Percentiles rank a stretch among this genome's conserved stretches.
Evolutionary conservation across 2,888 invertebrate species (phyloP).

Genomic region (Mimumesa dahlbomi): DNA sequence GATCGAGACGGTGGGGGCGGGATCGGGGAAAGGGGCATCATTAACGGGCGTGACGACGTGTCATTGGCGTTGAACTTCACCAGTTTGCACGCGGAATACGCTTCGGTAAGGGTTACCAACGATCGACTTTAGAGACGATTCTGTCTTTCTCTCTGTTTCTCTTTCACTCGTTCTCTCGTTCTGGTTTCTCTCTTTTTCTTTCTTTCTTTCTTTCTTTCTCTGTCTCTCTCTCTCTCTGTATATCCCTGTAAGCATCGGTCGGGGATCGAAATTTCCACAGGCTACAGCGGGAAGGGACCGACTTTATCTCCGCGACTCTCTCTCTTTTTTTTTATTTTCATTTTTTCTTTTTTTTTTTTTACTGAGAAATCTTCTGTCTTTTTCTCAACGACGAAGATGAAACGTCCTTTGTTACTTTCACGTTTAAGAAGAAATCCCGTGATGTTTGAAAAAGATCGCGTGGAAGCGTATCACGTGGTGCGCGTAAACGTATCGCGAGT

Average conservation of each 20-base stretch:
- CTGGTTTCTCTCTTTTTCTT: no score
- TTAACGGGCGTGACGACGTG: slow-evolving; percentile 70
- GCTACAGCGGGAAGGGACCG: slow-evolving; percentile 26
- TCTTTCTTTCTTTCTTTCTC: no score
- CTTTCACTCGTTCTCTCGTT: no score
- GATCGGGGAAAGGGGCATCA: slow-evolving; percentile 64
- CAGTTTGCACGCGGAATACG: slow-evolving; percentile 40
- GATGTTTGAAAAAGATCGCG: no score
- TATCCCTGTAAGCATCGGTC: slow-evolving; percentile 32
- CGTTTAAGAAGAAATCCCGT: no score
- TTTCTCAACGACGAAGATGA: no score
- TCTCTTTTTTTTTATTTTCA: background rate
- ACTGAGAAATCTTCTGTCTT: background rate
- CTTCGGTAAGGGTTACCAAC: slow-evolving; percentile 46
- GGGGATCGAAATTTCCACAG: slow-evolving; percentile 52
- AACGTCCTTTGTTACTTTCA: no score
- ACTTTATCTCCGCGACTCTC: slow-evolving; percentile 19
- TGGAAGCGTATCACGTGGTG: no score
- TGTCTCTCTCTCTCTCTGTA: no score
- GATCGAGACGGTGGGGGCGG: slow-evolving; percentile 60
- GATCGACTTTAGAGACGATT: slow-evolving; percentile 50
- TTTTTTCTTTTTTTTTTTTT: no score
- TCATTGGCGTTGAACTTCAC: slow-evolving; percentile 66
- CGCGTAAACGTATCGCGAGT: no score
- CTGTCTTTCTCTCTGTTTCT: no score